Conservation (phyloP, 1,140 invertebrate species). For the Varroa destructor region DNA sequence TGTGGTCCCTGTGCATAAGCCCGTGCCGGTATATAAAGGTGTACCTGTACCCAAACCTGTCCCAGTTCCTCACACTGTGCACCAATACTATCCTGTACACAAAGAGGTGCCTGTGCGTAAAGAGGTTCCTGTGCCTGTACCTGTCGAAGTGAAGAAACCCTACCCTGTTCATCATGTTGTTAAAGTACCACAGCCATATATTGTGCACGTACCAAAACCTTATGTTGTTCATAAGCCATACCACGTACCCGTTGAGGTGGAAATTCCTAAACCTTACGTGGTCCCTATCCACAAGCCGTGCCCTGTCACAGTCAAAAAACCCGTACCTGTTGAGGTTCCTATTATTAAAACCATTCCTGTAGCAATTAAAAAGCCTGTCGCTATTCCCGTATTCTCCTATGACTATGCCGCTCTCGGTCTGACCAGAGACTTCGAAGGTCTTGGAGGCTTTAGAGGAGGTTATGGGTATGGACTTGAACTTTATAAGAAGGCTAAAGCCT, state of each 20-base stretch:
- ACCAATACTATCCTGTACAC: conserved; percentile 22
- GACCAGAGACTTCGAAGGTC: conserved; percentile 8
- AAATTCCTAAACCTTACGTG: conserved; percentile 15
- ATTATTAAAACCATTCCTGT: neutral
- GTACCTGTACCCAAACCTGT: conserved; percentile 18
- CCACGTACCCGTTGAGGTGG: conserved; percentile 18
- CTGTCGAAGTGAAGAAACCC: conserved; percentile 10
- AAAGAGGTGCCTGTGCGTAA: conserved; percentile 20
- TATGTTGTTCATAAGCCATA: conserved; percentile 13
- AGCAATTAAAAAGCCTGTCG: conserved; percentile 21
- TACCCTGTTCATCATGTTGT: conserved; percentile 21
- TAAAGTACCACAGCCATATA: conserved; percentile 12
- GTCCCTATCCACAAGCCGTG: conserved; percentile 16
- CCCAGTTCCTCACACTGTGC: conserved; percentile 16
- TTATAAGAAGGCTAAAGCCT: conserved; percentile 8
- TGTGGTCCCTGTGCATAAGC: conserved; percentile 12
- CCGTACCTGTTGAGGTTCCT: neutral
- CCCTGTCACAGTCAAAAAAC: conserved; percentile 11
- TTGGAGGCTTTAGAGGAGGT: conserved; percentile 9
- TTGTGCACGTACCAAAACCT: conserved; percentile 25
- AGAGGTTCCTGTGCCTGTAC: conserved; percentile 17
- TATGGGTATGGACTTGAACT: conserved; percentile 5
- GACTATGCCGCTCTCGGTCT: neutral
- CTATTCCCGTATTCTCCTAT: conserved; percentile 4
- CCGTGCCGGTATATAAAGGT: conserved; percentile 25